Base-by-base conservation (phyloP, 2,888 invertebrate genomes). In the Hirtodrosophila alboralis region DNA sequence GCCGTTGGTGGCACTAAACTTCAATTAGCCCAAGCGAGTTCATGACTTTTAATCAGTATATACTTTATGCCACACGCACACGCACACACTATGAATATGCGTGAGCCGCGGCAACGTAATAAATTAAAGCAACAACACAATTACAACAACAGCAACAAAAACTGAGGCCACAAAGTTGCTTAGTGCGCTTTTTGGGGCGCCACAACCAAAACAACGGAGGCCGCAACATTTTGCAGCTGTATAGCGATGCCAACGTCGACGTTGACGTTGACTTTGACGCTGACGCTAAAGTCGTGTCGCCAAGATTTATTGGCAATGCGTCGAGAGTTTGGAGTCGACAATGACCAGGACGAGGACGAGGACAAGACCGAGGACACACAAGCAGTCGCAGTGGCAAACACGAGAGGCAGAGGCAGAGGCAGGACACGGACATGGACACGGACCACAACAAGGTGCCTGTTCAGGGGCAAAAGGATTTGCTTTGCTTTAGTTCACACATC, bases 21-120 rank as follows among this genome's bases (percentile, higher is more conserved):
- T 79, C 84, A 79, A 79, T 79, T 79, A 83, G 84, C 69, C 63
- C 48, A 48, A n/a, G 52, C 58, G 62, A 79, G 79, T 79, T 80
- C 84, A 84, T 79, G 79, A 79, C 84, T 79, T 79, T 79, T 79
- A 84, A 79, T 79, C 84, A 84, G 84, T 75, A 63, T 75, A 63
- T 79, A 60, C 80, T 78, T 81, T 78, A 53, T 72, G 71, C 65
- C 65, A 49, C 51, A 60, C 61, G 34, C 70, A 33, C 34, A 23
- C 52, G 8, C 49, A 16, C 43, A 28, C 13, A 26, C 1, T 1
- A n/a, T 36, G 34, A 45, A 27, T 33, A 33, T 41, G 44, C 26
- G 26, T 47, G 60, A 18, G 38, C 41, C 44, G 8, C 44, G 60
- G 37, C 51, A 69, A 48, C 48, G 64, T 44, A 34, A 80, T 83